Conservation (phyloP, 2,797 vertebrate species). For the Orestias chungarensis region DNA sequence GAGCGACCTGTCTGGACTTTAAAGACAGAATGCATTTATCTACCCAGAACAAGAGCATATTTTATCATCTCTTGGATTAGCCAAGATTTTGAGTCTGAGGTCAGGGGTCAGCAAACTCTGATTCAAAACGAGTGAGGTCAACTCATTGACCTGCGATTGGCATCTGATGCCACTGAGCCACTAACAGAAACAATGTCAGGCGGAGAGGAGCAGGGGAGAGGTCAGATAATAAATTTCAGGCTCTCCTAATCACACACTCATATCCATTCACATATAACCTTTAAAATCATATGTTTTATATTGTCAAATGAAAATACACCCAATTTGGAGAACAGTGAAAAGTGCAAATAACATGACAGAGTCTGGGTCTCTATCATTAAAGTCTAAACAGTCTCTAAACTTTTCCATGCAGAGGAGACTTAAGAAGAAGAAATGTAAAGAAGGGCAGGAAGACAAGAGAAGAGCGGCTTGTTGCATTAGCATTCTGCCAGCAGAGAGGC, state of each 20-base stretch:
- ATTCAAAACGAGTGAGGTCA: constrained; percentile 77
- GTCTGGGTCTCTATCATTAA: constrained; percentile 65
- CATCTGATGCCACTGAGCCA: constrained; percentile 73
- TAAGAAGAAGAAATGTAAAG: constrained; percentile 75
- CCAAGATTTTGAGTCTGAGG: constrained; percentile 28
- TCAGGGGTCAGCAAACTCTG: constrained; percentile 58
- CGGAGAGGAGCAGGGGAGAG: constrained; percentile 29
- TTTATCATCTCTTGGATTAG: constrained; percentile 26
- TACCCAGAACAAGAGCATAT: constrained; percentile 31
- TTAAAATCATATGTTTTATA: constrained; percentile 1
- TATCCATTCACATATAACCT: constrained; percentile 7
- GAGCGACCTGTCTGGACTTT: constrained; percentile 46
- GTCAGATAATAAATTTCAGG: constrained; percentile 51
- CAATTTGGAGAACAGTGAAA: constrained; percentile 14
- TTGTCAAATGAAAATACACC: neutral
- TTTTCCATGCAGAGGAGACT: constrained; percentile 70
- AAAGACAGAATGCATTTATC: constrained; percentile 55
- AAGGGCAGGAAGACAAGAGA: constrained; percentile 75
- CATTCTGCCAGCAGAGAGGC: constrained; percentile 81
- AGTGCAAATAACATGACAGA: constrained; percentile 50
- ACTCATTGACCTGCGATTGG: constrained; percentile 67
- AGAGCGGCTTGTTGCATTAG: constrained; percentile 82
- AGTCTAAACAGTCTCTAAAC: constrained; percentile 70
- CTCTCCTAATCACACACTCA: constrained; percentile 24
- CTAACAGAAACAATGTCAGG: constrained; percentile 77